These are phyloP conservation scores for Numenius arquata DNA, from an alignment of 2,113 vertebrate genomes.

Conservation along the genomic window DNA sequence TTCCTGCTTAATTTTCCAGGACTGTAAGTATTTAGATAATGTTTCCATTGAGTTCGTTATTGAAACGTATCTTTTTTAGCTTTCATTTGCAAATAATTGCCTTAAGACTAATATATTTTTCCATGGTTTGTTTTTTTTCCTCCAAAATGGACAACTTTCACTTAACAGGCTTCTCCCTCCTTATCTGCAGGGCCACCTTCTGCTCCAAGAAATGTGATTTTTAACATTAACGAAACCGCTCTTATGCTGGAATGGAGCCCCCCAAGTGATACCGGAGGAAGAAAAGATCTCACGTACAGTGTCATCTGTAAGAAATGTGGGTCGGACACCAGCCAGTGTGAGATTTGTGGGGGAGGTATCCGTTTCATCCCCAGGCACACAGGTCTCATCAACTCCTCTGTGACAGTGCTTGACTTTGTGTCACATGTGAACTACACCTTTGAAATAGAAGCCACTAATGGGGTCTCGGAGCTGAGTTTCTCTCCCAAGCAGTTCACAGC, in stretches of 20 bases:
- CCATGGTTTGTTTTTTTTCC: not conserved
- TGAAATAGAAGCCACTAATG: conserved; percentile 91
- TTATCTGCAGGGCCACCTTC: conserved; percentile 82
- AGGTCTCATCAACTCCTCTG: conserved; percentile 86
- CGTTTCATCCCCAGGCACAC: conserved; percentile 87
- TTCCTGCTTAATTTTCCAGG: not conserved
- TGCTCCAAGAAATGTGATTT: conserved; percentile 82
- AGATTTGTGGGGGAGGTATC: conserved; percentile 87
- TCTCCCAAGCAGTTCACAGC: conserved; percentile 86
- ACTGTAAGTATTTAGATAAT: not conserved
- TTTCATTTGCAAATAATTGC: not conserved
- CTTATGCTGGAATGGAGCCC: conserved; percentile 94
- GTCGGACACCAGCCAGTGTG: conserved; percentile 78
- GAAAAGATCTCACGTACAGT: conserved; percentile 92
- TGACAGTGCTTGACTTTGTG: conserved; percentile 88
- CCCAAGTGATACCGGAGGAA: conserved; percentile 88
- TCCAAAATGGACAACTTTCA: not conserved
- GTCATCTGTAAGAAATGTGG: conserved; percentile 90
- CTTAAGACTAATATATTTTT: not conserved
- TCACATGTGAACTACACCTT: conserved; percentile 95
- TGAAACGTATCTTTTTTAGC: not conserved
- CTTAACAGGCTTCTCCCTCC: not conserved
- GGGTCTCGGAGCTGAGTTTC: conserved; percentile 88
- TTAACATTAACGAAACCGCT: conserved; percentile 91
- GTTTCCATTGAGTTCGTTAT: not conserved